Base-by-base conservation (phyloP, 2,113 vertebrate genomes). In the Pionites leucogaster region DNA sequence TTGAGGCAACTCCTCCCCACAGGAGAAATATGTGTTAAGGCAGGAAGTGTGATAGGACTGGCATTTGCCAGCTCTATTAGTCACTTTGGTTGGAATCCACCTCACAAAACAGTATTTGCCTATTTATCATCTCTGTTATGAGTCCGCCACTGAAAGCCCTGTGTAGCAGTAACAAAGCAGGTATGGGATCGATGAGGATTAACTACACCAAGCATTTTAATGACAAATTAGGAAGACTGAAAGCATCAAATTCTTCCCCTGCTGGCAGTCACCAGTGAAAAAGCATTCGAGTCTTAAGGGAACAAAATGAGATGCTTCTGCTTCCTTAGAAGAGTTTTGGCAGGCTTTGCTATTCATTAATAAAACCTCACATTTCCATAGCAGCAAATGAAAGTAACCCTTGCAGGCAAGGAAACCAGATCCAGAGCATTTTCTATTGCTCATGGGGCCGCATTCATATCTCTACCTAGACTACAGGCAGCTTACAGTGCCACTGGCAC, bases 291-390 rank as follows among this genome's bases (percentile, higher is more conserved):
- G 60, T 74, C 57, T 80, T 83, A 20, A 42, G 46, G 50, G 55
- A 86, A 72, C 16, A 71, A 89, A 47, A 31, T 53, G 31, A 82
- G 71, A 85, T n/a, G 22, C 39, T 41, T 44, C 33, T 75, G 55
- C 71, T 88, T 90, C 93, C 68, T 88, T 72, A 60, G 64, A 57
- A 78, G 72, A 67, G 39, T 35, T 82, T n/a, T 93, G 71, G 83
- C 83, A 97, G 69, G 39, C 80, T 93, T 42, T 86, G 42, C 69
- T 62, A 5, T 50, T 87, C 80, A 60, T 89, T 92, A 95, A 78
- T 41, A 67, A 88, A 91, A 64, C 64, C 88, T 91, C 80, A 42
- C 29, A 92, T 89, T 89, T 92, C 65, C 91, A 92, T n/a, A 79
- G 89, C 64, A 84, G 86, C 62, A 52, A 91, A 89, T 44, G 42